Evolutionary conservation across 2,888 invertebrate genomes (phyloP).

Genomic region (Leptinotarsa juncta): DNA sequence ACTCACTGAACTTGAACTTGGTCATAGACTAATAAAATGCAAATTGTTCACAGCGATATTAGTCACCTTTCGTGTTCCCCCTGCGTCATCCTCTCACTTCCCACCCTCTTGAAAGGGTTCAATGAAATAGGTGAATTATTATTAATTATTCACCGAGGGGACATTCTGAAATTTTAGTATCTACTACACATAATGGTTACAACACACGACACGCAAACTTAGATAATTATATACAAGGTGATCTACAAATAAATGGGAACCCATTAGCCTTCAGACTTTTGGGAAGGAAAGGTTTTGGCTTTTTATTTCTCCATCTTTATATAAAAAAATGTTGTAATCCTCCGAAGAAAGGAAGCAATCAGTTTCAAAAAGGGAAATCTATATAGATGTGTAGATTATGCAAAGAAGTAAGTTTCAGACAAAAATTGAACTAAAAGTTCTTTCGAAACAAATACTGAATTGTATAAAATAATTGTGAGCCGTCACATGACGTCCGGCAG

Average conservation of each 20-base stretch:
- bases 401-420: too few species aligned
- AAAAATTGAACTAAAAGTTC: too few species aligned
- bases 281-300: too few species aligned
- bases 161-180: not conserved
- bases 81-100: not conserved
- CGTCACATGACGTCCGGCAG: too few species aligned
- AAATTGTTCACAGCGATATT: not conserved
- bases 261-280: too few species aligned
- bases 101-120: not conserved
- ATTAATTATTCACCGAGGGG: not conserved
- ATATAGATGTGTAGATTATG: too few species aligned
- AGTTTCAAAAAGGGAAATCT: too few species aligned
- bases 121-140: not conserved
- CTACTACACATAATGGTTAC: not conserved
- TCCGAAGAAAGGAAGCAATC: too few species aligned
- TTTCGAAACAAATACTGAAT: too few species aligned
- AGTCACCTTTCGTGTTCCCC: slow-evolving; percentile 2
- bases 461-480: too few species aligned
- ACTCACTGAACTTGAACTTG: not conserved
- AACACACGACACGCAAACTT: not conserved
- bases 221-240: not conserved
- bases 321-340: too few species aligned
- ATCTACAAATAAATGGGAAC: not conserved
- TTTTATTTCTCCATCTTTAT: too few species aligned
- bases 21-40: not conserved